These are phyloP conservation scores for Melopsittacus undulatus DNA, from an alignment of 2,797 vertebrate genomes.

Conservation along the genomic window DNA sequence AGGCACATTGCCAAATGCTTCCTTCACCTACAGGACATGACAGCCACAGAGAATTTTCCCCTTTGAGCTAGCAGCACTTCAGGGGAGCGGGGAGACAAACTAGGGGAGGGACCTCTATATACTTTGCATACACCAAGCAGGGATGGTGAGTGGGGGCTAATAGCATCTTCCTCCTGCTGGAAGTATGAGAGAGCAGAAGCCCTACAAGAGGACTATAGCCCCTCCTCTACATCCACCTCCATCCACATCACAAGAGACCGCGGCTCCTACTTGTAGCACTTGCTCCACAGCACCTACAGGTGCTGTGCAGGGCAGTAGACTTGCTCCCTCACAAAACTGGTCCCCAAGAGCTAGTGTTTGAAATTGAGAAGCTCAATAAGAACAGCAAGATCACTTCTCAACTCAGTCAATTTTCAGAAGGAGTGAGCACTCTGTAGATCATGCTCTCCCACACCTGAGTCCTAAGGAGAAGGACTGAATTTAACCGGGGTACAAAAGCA, in stretches of 20 bases:
- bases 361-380: background rate
- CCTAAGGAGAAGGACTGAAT: background rate
- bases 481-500: background rate
- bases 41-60: background rate
- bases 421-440: background rate
- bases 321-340: background rate
- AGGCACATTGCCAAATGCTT: background rate
- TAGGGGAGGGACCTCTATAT: background rate
- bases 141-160: background rate
- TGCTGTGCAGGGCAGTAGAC: background rate
- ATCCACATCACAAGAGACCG: background rate
- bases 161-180: background rate
- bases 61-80: background rate
- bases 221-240: background rate
- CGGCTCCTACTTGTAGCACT: background rate
- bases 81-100: background rate
- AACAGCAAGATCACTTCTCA: background rate
- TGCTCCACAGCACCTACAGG: background rate
- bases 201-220: background rate
- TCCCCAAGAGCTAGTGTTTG: background rate
- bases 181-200: background rate
- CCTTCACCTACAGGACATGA: background rate
- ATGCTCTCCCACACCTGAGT: background rate
- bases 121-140: background rate
- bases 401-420: background rate